A percentile compares a stretch with the other conserved stretches of the same genome.
Conservation (phyloP, 2,797 vertebrate species). For the Cuculus canorus region DNA sequence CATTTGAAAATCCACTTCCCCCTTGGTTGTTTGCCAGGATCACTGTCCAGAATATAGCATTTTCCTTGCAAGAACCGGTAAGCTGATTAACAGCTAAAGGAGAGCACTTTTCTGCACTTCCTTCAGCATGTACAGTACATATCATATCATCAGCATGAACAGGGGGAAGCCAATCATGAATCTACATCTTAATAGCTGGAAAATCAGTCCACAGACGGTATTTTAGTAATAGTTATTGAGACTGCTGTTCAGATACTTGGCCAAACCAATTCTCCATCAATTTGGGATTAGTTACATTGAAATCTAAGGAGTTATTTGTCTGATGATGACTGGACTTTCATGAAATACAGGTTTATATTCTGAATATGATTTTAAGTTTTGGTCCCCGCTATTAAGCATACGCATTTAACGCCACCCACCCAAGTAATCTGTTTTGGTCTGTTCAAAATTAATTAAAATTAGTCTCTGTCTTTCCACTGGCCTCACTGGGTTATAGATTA, state of each 20-base stretch:
- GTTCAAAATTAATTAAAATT: background rate
- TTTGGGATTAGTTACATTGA: background rate
- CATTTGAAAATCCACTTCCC: constrained; percentile 69
- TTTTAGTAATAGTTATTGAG: background rate
- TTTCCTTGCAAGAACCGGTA: constrained; percentile 26
- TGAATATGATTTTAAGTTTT: background rate
- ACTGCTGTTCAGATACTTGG: background rate
- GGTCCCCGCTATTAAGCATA: background rate
- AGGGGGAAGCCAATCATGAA: background rate
- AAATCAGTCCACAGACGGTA: background rate
- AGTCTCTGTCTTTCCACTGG: background rate
- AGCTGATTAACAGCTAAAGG: constrained; percentile 63
- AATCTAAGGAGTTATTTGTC: background rate
- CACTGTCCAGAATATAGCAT: constrained; percentile 51
- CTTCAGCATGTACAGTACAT: background rate
- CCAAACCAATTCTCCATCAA: background rate
- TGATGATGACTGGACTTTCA: background rate
- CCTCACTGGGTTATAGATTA: background rate
- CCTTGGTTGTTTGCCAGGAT: constrained; percentile 65
- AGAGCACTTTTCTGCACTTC: constrained; percentile 3
- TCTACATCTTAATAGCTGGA: background rate
- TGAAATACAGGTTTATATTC: background rate
- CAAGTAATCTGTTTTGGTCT: background rate
- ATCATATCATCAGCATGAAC: background rate
- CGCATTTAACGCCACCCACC: background rate